phyloP scores from a whole-genome alignment of 1,140 invertebrate genomes.

The Ceratitis capitata region DNA sequence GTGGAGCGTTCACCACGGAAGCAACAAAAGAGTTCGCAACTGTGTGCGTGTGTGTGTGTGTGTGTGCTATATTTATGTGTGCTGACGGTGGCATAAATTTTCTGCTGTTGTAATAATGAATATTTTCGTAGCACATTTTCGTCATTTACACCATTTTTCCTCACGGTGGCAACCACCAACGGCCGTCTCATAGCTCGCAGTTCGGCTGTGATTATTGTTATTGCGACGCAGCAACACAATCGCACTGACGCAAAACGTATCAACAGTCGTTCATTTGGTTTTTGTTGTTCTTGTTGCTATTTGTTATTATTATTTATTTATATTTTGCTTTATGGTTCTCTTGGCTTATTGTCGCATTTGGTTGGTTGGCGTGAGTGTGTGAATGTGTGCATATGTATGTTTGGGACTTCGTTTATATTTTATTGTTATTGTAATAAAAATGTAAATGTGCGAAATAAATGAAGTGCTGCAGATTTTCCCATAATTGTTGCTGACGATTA shows the following conservation, averaged over 20 bases:
- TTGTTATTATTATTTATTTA: conserved; percentile 5
- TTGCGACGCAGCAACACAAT: background rate
- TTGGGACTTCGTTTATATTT: background rate
- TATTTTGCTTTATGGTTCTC: conserved; percentile 4
- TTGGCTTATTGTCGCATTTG: background rate
- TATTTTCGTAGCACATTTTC: conserved; percentile 30
- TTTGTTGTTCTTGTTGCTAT: background rate
- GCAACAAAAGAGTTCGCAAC: background rate
- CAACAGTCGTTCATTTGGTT: background rate
- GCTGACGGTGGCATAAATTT: conserved; percentile 6
- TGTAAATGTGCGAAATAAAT: conserved; percentile 10
- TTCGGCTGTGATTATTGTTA: background rate
- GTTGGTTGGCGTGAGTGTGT: background rate
- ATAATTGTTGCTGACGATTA: conserved; percentile 2
- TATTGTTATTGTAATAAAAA: conserved; percentile 14
- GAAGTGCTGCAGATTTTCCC: conserved; percentile 27
- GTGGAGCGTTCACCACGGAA: background rate
- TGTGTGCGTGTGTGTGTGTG: background rate
- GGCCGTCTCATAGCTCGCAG: background rate
- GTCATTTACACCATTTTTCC: background rate
- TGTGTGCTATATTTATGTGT: too few species aligned
- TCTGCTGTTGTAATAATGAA: conserved; percentile 30
- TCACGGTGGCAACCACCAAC: background rate
- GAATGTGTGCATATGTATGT: background rate
- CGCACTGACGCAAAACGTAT: background rate